Evolutionary conservation across 2,113 vertebrate species (phyloP), one percentile per base, ranked within the genome.

Genomic region (Microcebus jonahi): DNA sequence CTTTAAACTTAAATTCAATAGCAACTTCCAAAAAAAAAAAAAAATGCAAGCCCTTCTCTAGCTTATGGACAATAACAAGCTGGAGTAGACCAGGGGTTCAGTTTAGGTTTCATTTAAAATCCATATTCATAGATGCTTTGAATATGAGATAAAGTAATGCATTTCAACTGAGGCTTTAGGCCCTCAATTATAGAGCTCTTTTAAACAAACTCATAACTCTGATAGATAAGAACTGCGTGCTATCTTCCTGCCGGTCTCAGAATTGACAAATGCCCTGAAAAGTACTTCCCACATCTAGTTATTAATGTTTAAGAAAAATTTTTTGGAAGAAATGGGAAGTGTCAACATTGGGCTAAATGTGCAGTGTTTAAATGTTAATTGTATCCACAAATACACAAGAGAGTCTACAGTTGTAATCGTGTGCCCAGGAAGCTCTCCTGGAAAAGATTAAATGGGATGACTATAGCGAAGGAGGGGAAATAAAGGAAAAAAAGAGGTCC

Each of bases 291-390:
- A 48, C 29, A 6, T 80, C 68, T 92, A 83, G 67, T 94, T 90
- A 90, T 45, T 88, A 96, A 89, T 34, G 50, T 94, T 95, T 94
- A 97, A 96, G 50, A 91, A 85, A 92, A 90, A 87, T 93, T 71
- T 77, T 83, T 36, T 65, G 25, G 77, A 83, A 82, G 34, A 79
- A 97, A 83, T 94, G 75, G 95, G 65, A 87, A 79, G 53, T 86
- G 65, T 85, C 85, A 92, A 90, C 65, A 84, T 36, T 67, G 59
- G 71, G 36, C 48, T 88, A 67, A 59, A 73, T 18, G 21, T 23
- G 8, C 63, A 53, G n/a, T 79, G 39, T 91, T 93, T 92, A 92
- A n/a, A 91, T 91, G 96, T 96, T 97, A 94, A 96, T 86, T 83
- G 85, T 91, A 80, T 55, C 59, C 21, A 81, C 86, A 96, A 70